A percentile compares a stretch with the other conserved stretches of the same genome.
Evolutionary conservation across 2,113 vertebrate genomes (phyloP).

Genomic region (Melospiza georgiana): DNA sequence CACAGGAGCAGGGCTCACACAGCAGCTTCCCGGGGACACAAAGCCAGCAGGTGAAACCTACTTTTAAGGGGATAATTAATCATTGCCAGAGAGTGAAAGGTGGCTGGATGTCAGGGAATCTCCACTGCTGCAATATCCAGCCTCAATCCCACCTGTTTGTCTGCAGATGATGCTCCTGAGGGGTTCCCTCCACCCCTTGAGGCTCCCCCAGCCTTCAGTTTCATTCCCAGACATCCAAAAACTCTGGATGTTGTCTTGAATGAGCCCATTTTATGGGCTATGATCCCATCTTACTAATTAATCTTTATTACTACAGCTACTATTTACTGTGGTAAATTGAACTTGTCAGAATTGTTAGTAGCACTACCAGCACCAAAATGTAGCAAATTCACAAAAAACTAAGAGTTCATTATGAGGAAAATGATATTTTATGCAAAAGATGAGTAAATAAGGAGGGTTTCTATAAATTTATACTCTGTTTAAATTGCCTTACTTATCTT

Average conservation of each 20-base stretch:
- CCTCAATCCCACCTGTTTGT: background rate
- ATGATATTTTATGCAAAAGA: background rate
- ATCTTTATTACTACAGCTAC: background rate
- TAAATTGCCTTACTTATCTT: background rate
- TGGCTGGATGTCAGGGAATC: background rate
- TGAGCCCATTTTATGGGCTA: background rate
- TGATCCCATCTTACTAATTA: background rate
- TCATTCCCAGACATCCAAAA: background rate
- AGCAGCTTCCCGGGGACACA: background rate
- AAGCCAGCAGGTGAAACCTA: background rate
- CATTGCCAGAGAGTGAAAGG: background rate
- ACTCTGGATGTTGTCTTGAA: background rate
- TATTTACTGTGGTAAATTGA: background rate
- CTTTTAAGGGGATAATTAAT: slow-evolving; percentile 19
- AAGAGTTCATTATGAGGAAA: background rate
- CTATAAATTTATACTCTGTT: background rate
- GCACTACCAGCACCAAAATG: background rate
- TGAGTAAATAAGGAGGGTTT: background rate
- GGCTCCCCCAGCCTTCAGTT: background rate
- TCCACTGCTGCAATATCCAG: background rate
- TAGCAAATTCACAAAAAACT: background rate
- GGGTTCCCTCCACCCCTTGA: background rate
- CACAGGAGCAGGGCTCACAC: background rate
- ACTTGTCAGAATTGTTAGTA: background rate
- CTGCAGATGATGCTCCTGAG: background rate